Evolutionary conservation across 2,888 invertebrate species (phyloP).

Genomic region (Desoria tigrina): DNA sequence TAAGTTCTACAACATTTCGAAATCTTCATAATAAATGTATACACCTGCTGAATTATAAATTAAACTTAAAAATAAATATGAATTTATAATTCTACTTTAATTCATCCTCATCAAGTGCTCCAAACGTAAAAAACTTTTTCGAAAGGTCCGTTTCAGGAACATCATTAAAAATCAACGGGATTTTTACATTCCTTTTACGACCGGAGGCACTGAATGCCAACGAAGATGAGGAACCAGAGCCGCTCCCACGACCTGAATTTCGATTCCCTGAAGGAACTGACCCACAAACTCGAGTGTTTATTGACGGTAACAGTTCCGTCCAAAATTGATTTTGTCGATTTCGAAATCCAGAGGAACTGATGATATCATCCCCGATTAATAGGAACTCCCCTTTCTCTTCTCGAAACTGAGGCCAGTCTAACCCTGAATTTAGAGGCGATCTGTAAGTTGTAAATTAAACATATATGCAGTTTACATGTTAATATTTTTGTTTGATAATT

Average conservation of each 20-base stretch:
- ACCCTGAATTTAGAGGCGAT: slow-evolving; percentile 43
- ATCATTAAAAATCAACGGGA: slow-evolving; percentile 19
- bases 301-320: slow-evolving; percentile 30
- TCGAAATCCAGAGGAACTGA: slow-evolving; percentile 24
- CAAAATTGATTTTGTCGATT: slow-evolving; percentile 42
- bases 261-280: slow-evolving; percentile 1
- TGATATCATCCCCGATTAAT: slow-evolving; percentile 27
- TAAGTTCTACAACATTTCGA: not conserved
- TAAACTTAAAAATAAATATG: no score
- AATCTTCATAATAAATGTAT: no score
- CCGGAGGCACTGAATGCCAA: not conserved
- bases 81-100: not conserved
- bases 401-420: slow-evolving; percentile 46
- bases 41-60: no score
- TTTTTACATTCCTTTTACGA: not conserved
- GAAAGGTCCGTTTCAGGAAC: slow-evolving; percentile 14
- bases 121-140: slow-evolving; percentile 21
- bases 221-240: not conserved
- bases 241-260: not conserved
- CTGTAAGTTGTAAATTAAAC: slow-evolving; percentile 13
- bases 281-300: slow-evolving; percentile 25
- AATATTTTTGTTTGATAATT: not conserved
- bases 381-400: slow-evolving; percentile 35
- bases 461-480: slow-evolving; percentile 17
- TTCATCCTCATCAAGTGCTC: not conserved